Conservation (phyloP, 2,113 vertebrate species). For the Mustela lutreola region DNA sequence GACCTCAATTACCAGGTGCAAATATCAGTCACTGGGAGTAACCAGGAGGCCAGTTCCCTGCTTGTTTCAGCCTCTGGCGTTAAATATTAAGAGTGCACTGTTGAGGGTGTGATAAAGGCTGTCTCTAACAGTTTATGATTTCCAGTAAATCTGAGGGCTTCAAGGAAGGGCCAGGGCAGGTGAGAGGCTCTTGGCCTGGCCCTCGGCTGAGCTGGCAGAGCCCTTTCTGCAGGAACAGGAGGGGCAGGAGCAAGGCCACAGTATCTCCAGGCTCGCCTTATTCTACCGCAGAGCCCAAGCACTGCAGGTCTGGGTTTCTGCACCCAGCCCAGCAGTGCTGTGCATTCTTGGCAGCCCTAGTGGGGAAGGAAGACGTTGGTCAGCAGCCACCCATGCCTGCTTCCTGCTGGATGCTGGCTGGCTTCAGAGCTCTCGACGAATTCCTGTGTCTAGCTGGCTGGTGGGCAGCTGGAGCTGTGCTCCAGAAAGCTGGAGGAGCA, state of each 20-base stretch:
- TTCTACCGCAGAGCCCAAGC: neutral
- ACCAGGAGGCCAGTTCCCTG: conserved; percentile 52
- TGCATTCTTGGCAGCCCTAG: neutral
- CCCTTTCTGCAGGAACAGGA: conserved; percentile 18
- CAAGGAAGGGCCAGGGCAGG: conserved; percentile 63
- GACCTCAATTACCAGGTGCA: conserved; percentile 78
- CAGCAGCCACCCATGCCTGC: neutral
- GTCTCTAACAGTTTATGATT: conserved; percentile 77
- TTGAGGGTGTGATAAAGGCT: conserved; percentile 64
- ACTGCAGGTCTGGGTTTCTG: neutral
- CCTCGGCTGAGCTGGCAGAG: conserved; percentile 56
- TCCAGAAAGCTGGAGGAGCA: conserved; percentile 13
- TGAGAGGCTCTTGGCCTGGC: conserved; percentile 48
- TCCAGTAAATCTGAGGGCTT: conserved; percentile 78
- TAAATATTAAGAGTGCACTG: conserved; percentile 69
- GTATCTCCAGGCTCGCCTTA: neutral
- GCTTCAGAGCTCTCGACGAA: neutral
- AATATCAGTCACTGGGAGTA: conserved; percentile 63
- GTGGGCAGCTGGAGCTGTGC: neutral
- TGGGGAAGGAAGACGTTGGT: neutral
- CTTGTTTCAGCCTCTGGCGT: conserved; percentile 28
- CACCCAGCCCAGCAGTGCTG: neutral
- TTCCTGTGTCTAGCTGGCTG: neutral
- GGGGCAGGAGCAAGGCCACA: neutral
- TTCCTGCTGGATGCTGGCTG: neutral